These are phyloP conservation scores for Mormyrus hasselquistii DNA, from an alignment of 2,797 vertebrate species.

Conservation along the genomic window DNA sequence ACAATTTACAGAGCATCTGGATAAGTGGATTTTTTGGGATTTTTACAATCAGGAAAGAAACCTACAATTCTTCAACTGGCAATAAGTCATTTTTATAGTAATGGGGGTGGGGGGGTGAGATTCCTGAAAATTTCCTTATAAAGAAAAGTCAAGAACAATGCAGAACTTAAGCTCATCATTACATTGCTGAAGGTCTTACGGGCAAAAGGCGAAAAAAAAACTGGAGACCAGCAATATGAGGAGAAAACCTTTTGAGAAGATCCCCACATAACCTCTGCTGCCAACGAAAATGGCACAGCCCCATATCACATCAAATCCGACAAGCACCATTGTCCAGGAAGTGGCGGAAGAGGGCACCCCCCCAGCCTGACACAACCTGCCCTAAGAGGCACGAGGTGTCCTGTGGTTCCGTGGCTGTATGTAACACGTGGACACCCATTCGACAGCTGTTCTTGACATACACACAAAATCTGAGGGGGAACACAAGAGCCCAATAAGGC, in stretches of 20 bases:
- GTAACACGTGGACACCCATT: not conserved
- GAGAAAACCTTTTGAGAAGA: not conserved
- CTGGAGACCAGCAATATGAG: not conserved
- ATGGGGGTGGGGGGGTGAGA: not conserved
- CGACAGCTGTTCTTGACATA: not conserved
- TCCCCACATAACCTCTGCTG: not conserved
- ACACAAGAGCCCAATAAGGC: not conserved
- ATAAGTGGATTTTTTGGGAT: not conserved
- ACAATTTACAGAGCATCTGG: not conserved
- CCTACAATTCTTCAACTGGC: conserved; percentile 31
- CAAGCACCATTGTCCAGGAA: not conserved
- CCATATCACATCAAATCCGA: not conserved
- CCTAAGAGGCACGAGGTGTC: not conserved
- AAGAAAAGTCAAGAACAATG: not conserved
- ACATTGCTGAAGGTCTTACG: not conserved
- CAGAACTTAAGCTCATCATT: not conserved
- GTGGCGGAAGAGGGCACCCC: not conserved
- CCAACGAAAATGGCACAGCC: not conserved
- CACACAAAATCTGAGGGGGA: not conserved
- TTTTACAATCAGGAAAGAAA: conserved; percentile 41
- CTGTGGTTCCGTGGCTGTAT: not conserved
- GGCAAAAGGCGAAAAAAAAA: not conserved
- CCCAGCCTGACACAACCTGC: not conserved
- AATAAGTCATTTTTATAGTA: conserved; percentile 46
- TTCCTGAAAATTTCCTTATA: not conserved